Conservation (phyloP, 2,888 invertebrate genomes). For the Rotaria socialis region DNA sequence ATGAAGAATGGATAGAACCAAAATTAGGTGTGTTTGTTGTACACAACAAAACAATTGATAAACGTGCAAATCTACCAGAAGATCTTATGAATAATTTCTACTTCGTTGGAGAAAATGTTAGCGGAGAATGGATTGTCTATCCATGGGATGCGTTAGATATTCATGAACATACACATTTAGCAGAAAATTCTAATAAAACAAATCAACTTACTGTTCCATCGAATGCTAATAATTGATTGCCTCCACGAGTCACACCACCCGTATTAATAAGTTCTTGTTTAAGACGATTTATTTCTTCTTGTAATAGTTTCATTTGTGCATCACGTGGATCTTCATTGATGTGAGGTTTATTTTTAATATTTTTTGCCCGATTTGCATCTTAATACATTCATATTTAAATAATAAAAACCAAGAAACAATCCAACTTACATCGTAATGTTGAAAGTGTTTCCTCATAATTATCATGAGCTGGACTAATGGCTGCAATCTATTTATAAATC, state of each 20-base stretch:
- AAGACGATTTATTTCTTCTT: constrained; percentile 74
- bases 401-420: background rate
- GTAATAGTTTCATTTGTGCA: constrained; percentile 76
- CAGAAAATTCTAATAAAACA: background rate
- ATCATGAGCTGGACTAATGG: constrained; percentile 74
- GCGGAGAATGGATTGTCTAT: constrained; percentile 20
- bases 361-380: constrained; percentile 76
- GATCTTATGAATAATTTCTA: background rate
- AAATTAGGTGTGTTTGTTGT: background rate
- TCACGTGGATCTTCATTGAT: constrained; percentile 87
- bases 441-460: constrained; percentile 78
- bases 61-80: background rate
- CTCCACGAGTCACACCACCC: background rate
- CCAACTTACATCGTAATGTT: constrained; percentile 65
- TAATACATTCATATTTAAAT: constrained; percentile 54
- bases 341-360: constrained; percentile 74
- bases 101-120: background rate
- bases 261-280: constrained; percentile 53
- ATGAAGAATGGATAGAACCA: constrained; percentile 27
- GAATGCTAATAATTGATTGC: background rate
- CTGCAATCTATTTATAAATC: constrained; percentile 61
- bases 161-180: background rate
- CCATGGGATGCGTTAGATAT: constrained; percentile 9
- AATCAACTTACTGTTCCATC: background rate
- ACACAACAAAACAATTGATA: background rate